Evolutionary conservation across 2,888 invertebrate genomes (phyloP), one percentile per base, ranked within the genome.

Genomic region (Trilocha varians): DNA sequence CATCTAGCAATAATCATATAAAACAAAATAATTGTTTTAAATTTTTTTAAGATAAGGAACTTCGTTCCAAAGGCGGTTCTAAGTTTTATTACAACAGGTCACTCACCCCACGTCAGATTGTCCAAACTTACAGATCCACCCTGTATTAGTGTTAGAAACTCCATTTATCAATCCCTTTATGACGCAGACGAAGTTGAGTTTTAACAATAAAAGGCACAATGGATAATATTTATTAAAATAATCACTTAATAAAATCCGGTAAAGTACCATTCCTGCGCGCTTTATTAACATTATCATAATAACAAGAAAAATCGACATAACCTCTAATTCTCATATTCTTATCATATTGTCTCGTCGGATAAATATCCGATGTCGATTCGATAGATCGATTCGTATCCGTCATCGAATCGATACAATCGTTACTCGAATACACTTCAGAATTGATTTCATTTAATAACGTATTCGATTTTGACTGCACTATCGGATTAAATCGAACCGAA

Each of bases 271-370:
- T 89, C 47, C 79, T 78, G 48, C 88, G 86, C 2, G 92, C 92
- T 48, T 87, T 88, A 33, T 91, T 90, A 0, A 93, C 88, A 62
- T 91, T 92, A 45, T 88, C 87, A 56, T 91, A 94, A 78, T 92
- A 97, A 59, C 91, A 91, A 0, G 91, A 86, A 70, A 97, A 97
- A 70, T 95, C 93, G 0, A 97, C 95, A 65, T 97, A 96, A 0
- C 94, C 89, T 41, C 89, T 89, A 2, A 96, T 91, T 60, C 88
- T 89, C 15, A 90, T 88, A 60, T 93, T 90, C 52, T 87, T 88
- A 57, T 93, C 91, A 33, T 70, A 75, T 17, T 69, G 65, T 32
- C 65, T 66, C n/a, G 48, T 67, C 2, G 80, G 75, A 55, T 83
- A 79, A 0, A 79, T 72, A 58, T 84, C 84, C 0, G 79, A 79